Base-by-base conservation (phyloP, 1,140 invertebrate species). In the Drosophila nikananu region DNA sequence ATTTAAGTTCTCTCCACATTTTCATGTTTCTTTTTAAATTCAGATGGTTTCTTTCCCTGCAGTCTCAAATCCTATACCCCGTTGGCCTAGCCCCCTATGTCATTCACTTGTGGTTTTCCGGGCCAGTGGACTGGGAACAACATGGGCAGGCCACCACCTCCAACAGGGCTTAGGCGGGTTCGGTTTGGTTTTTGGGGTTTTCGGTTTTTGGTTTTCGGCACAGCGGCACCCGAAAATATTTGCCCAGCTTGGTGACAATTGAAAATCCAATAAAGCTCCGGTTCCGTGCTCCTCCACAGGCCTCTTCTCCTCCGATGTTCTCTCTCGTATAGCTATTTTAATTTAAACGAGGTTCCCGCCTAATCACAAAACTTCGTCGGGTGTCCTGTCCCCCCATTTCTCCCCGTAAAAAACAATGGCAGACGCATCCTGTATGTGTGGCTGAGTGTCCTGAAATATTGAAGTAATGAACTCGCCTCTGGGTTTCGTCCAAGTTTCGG, bases 251-350 rank as follows among this genome's bases (percentile, higher is more conserved):
- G 84, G 84, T 89, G 84, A 89, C 84, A 89, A 89, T 89, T 89
- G 86, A 89, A 89, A 89, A 90, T 89, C 86, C 81, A 90, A 90
- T 90, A 89, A 87, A 90, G 86, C 84, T 60, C 23, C 35, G 27
- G 21, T 39, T n/a, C 17, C 30, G 13, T 15, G 44, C 15, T 17
- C 51, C 49, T 21, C 44, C 21, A 8, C 27, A 7, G 21, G 9
- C 7, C 12, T 19, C 19, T 55, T 5, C 35, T 55, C 32, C 13
- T 37, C 19, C 13, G 32, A 23, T n/a, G 13, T 4, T 30, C 1
- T 49, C 61, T 60, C 42, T 64, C 58, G 75, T 83, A 73, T 81
- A 89, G 84, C 83, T 75, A 89, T 89, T 89, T 89, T 89, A 89
- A 89, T 89, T 89, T 89, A 89, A 89, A 84, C 86, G 84, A 87